Evolutionary conservation across 2,888 invertebrate genomes (phyloP).

Genomic region (Drosophila cognata): DNA sequence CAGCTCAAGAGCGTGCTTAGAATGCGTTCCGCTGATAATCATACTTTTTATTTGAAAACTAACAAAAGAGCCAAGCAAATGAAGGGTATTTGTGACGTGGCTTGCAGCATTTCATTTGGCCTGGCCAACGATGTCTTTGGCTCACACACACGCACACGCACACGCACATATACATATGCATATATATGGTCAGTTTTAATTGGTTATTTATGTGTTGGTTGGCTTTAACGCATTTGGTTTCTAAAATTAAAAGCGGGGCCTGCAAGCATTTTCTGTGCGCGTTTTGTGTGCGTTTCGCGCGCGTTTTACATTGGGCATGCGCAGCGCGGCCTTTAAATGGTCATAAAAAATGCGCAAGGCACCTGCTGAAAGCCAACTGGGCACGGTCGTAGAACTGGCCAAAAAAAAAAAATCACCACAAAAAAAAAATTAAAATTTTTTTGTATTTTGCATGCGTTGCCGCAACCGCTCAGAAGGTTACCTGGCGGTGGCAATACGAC

Average conservation of each 20-base stretch:
- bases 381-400: constrained; percentile 60
- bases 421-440: not conserved
- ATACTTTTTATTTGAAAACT: not conserved
- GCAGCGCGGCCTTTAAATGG: constrained; percentile 59
- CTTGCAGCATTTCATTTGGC: constrained; percentile 6
- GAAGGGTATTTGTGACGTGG: constrained; percentile 17
- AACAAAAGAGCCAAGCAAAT: not conserved
- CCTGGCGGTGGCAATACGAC: not conserved
- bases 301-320: constrained; percentile 67
- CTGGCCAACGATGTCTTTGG: constrained; percentile 11
- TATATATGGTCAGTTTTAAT: constrained; percentile 32
- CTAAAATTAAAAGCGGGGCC: constrained; percentile 52
- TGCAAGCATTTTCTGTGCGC: constrained; percentile 24
- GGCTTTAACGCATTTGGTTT: constrained; percentile 64
- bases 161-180: not conserved
- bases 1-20: not conserved
- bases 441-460: constrained; percentile 67
- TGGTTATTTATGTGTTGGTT: constrained; percentile 63
- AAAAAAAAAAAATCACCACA: constrained; percentile 13
- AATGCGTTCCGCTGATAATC: not conserved
- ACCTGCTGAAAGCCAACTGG: constrained; percentile 36
- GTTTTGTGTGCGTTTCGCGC: constrained; percentile 49
- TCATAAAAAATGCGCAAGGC: constrained; percentile 67
- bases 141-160: constrained; percentile 14
- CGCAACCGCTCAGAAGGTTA: constrained; percentile 67